Conservation (phyloP, 2,797 vertebrate genomes). For the Chelmon rostratus region DNA sequence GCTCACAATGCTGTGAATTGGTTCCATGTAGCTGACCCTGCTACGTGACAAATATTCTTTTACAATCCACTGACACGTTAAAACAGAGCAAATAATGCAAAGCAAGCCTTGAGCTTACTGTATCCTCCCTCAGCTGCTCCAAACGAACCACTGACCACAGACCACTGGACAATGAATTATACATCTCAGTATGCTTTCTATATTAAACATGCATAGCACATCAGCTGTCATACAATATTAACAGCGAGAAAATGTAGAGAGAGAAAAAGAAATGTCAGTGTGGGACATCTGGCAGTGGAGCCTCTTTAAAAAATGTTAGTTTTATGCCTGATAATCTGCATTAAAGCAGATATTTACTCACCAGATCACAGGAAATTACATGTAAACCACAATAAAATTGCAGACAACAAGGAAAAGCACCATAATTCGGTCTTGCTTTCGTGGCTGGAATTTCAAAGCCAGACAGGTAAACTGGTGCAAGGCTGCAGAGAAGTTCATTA, state of each 20-base stretch:
- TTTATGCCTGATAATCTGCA: not conserved
- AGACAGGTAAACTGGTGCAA: not conserved
- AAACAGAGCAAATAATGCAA: not conserved
- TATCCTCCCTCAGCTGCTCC: conserved; percentile 6
- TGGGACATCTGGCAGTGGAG: not conserved
- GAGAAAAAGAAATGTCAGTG: conserved; percentile 18
- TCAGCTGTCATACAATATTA: conserved; percentile 80
- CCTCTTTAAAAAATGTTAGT: not conserved
- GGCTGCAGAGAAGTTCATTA: not conserved
- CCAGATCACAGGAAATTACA: not conserved
- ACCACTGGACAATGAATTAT: conserved; percentile 74
- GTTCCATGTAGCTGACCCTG: not conserved
- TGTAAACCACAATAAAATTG: not conserved
- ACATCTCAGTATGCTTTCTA: conserved; percentile 63
- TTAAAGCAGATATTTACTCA: not conserved
- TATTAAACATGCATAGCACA: conserved; percentile 73
- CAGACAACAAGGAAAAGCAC: not conserved
- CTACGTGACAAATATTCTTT: not conserved
- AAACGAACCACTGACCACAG: conserved; percentile 37
- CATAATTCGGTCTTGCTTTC: not conserved
- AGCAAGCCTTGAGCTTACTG: not conserved
- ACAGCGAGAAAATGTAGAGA: conserved; percentile 43
- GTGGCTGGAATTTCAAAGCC: not conserved
- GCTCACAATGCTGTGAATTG: not conserved
- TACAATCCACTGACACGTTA: not conserved